These are phyloP conservation scores for Didymodactylos carnosus DNA, from an alignment of 2,888 invertebrate genomes.

Conservation along the genomic window DNA sequence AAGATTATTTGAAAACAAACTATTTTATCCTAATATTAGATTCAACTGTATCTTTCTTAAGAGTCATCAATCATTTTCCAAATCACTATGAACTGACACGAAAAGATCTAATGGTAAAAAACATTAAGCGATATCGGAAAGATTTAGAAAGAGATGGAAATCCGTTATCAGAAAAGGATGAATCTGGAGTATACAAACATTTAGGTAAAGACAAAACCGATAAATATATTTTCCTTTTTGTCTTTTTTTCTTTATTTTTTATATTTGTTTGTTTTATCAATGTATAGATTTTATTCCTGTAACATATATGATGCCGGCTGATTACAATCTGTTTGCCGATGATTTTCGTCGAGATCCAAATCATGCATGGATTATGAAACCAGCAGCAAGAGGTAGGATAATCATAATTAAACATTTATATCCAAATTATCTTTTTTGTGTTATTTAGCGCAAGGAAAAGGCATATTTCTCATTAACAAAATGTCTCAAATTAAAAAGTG, in stretches of 20 bases:
- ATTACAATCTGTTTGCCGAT: constrained; percentile 89
- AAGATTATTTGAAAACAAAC: neutral
- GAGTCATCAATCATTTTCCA: constrained; percentile 81
- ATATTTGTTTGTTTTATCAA: neutral
- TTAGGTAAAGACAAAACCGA: constrained; percentile 22
- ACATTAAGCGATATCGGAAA: constrained; percentile 75
- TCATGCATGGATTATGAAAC: constrained; percentile 93
- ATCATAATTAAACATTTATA: neutral
- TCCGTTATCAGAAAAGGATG: constrained; percentile 56
- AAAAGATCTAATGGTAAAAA: constrained; percentile 83
- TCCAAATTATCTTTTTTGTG: neutral
- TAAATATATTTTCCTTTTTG: neutral
- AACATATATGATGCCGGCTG: constrained; percentile 77
- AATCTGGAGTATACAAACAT: constrained; percentile 35
- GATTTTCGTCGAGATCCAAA: constrained; percentile 79
- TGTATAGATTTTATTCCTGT: constrained; percentile 63
- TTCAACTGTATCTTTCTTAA: constrained; percentile 24
- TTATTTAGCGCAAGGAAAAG: constrained; percentile 41
- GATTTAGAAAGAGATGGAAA: constrained; percentile 76
- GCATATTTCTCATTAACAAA: constrained; percentile 83
- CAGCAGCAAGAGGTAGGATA: constrained; percentile 59
- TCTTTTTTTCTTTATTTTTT: neutral
- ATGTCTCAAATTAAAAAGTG: constrained; percentile 62
- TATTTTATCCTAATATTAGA: neutral
- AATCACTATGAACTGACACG: constrained; percentile 82